A percentile compares a stretch with the other conserved stretches of the same genome.
phyloP scores from a whole-genome alignment of 2,113 vertebrate genomes.

The Astur gentilis region DNA sequence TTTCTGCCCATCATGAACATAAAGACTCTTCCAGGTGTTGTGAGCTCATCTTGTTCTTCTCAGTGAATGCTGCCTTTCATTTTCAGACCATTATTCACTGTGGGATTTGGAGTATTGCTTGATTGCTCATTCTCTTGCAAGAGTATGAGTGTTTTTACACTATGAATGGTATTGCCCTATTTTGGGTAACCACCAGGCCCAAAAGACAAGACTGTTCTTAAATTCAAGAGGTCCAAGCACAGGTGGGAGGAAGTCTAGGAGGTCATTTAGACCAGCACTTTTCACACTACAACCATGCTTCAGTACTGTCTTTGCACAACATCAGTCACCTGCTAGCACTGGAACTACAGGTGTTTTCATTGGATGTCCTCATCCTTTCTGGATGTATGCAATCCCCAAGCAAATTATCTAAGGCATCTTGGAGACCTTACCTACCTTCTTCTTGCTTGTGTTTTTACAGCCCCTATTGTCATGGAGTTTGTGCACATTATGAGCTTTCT shows the following conservation, averaged over 20 bases:
- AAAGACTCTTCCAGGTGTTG: background rate
- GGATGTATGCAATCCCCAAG: background rate
- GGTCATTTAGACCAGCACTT: background rate
- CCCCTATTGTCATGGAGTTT: background rate
- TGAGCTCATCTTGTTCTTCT: background rate
- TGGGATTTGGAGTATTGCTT: background rate
- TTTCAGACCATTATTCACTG: background rate
- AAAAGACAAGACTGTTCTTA: background rate
- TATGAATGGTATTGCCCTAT: background rate
- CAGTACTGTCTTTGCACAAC: background rate
- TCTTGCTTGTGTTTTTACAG: background rate
- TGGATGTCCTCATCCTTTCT: background rate
- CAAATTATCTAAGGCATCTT: background rate
- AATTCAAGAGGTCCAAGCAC: background rate
- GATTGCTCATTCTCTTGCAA: background rate
- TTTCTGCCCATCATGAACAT: background rate
- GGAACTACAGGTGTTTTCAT: background rate
- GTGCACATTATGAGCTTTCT: background rate
- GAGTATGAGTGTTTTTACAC: background rate
- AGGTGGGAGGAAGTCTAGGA: background rate
- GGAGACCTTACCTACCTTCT: background rate
- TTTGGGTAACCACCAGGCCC: background rate
- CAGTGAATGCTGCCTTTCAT: background rate
- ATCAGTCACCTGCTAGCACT: background rate
- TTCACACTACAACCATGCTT: background rate